Conservation (phyloP, 2,888 invertebrate genomes). For the Nomada hirtipes region DNA sequence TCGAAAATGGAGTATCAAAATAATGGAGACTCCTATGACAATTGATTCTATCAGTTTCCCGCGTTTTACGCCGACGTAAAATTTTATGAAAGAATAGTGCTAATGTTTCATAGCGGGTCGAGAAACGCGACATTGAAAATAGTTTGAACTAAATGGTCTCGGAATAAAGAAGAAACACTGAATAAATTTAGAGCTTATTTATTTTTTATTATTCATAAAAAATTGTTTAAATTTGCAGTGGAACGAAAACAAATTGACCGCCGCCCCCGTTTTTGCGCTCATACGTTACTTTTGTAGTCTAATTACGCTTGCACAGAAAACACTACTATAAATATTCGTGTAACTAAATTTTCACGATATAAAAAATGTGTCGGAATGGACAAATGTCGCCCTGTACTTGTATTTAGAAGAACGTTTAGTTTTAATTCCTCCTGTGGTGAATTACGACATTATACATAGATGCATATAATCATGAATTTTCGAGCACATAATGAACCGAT, state of each 20-base stretch:
- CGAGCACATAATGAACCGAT: slow-evolving; percentile 3
- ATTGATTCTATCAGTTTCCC: background rate
- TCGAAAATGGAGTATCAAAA: too few species aligned
- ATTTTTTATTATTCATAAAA: slow-evolving; percentile 14
- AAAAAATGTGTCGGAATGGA: background rate
- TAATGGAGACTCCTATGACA: background rate
- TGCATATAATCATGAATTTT: slow-evolving; percentile 11
- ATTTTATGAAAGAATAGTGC: background rate
- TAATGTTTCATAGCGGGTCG: background rate
- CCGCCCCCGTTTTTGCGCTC: slow-evolving; percentile 3
- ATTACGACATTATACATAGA: background rate
- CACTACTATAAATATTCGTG: slow-evolving; percentile 9
- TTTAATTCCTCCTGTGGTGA: background rate
- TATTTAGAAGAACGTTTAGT: slow-evolving; percentile 13
- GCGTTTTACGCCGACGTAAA: background rate
- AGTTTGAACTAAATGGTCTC: background rate
- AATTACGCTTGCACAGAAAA: slow-evolving; percentile 9
- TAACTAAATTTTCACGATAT: slow-evolving; percentile 16
- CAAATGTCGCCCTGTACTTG: slow-evolving; percentile 1
- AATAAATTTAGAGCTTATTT: background rate
- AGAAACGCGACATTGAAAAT: background rate
- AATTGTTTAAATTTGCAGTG: background rate
- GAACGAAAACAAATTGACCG: background rate
- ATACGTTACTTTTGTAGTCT: slow-evolving; percentile 11
- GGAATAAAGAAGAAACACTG: background rate